Evolutionary conservation across 2,888 invertebrate species (phyloP).

Genomic region (Pasiphila rectangulata): DNA sequence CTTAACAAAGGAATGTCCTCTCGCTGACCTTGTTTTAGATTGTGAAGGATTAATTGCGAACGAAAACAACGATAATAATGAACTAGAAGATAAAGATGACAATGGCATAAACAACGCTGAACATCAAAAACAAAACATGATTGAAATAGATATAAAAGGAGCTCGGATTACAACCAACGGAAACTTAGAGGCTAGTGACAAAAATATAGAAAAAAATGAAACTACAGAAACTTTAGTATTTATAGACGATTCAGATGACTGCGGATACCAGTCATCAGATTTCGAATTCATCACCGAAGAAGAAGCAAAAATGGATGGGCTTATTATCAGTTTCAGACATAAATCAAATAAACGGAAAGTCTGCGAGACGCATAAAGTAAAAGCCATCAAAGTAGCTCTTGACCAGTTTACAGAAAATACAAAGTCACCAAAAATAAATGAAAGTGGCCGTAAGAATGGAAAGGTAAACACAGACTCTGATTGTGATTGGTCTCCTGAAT

Average conservation of each 20-base stretch:
- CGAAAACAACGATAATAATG: neutral
- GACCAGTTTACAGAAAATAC: neutral
- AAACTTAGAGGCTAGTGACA: neutral
- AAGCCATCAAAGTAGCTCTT: constrained; percentile 3
- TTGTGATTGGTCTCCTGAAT: neutral
- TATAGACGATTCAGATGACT: constrained; percentile 20
- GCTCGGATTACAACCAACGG: neutral
- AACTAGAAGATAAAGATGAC: neutral
- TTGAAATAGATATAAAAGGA: neutral
- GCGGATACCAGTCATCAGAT: constrained; percentile 61
- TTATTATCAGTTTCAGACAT: constrained; percentile 32
- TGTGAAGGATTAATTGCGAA: neutral
- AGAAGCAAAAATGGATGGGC: constrained; percentile 47
- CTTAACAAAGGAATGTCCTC: no score
- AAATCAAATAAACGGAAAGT: neutral
- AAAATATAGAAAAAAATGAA: neutral
- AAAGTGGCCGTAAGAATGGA: neutral
- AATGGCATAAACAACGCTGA: no score
- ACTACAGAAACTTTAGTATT: neutral
- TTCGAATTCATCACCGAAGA: constrained; percentile 66
- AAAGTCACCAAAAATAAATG: neutral
- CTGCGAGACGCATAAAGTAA: neutral
- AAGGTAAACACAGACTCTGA: neutral
- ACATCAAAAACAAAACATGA: neutral
- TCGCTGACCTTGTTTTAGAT: no score